These are phyloP conservation scores for Spatula versicolor DNA, from an alignment of 2,797 vertebrate genomes.

Conservation along the genomic window DNA sequence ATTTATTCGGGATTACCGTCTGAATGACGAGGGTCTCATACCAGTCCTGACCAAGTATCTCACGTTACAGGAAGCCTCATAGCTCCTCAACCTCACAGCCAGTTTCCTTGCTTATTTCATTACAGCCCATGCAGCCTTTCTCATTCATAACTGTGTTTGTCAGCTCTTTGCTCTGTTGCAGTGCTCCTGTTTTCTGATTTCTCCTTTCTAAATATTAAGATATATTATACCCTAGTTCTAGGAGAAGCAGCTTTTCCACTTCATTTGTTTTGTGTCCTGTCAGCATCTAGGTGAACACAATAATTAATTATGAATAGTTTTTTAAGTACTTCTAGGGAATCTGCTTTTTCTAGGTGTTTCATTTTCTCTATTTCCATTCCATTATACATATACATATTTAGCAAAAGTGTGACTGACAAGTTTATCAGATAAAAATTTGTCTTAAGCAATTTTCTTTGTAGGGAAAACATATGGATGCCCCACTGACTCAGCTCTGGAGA, in stretches of 20 bases:
- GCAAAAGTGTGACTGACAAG: not conserved
- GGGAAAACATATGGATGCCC: not conserved
- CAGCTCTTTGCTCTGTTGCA: not conserved
- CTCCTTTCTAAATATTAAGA: conserved; percentile 44
- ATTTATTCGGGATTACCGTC: not conserved
- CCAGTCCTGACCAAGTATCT: not conserved
- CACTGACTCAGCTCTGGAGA: not conserved
- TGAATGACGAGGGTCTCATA: not conserved
- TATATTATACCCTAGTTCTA: conserved; percentile 35
- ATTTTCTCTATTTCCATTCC: not conserved
- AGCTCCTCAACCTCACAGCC: not conserved
- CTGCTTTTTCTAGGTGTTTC: not conserved
- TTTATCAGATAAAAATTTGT: not conserved
- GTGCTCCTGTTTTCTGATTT: conserved; percentile 22
- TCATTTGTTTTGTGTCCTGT: conserved; percentile 62
- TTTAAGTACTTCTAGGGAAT: conserved; percentile 10
- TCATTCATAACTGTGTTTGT: not conserved
- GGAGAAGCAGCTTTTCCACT: conserved; percentile 59
- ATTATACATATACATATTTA: no score
- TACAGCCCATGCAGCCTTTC: not conserved
- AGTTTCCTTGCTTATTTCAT: not conserved
- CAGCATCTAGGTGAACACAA: conserved; percentile 53
- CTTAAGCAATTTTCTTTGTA: not conserved
- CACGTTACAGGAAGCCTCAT: not conserved
- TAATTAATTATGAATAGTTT: conserved; percentile 62